phyloP scores from a whole-genome alignment of 1,140 invertebrate species.

The Cataglyphis hispanica region DNA sequence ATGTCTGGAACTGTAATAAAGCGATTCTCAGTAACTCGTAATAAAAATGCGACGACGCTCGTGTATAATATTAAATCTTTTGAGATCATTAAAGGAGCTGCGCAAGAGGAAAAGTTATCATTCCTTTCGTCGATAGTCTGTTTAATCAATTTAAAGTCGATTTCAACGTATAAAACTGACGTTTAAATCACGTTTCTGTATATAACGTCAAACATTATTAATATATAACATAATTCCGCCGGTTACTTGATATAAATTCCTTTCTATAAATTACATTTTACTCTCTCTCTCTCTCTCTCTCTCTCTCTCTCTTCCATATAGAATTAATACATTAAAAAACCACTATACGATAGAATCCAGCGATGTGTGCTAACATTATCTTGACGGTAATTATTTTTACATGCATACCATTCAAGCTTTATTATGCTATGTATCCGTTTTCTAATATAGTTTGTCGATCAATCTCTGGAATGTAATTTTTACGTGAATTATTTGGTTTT shows the following conservation, averaged over 20 bases:
- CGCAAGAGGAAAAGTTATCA: background rate
- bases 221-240: slow-evolving; percentile 39
- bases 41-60: slow-evolving; percentile 20
- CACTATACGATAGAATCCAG: slow-evolving; percentile 25
- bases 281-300: background rate
- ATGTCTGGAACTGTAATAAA: background rate
- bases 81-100: slow-evolving; percentile 20
- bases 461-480: background rate
- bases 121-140: slow-evolving; percentile 1
- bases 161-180: slow-evolving; percentile 19
- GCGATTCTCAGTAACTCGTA: background rate
- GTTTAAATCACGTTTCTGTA: slow-evolving; percentile 29
- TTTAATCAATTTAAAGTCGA: slow-evolving; percentile 45
- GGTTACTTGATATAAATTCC: slow-evolving; percentile 47
- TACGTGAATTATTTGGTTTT: background rate
- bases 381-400: slow-evolving; percentile 37
- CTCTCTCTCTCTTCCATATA: background rate
- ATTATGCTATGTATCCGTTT: background rate
- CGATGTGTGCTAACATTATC: background rate
- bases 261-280: slow-evolving; percentile 23
- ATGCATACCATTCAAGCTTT: background rate
- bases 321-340: slow-evolving; percentile 58
- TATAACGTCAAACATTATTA: slow-evolving; percentile 46
- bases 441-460: slow-evolving; percentile 8
- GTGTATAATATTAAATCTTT: slow-evolving; percentile 45